Conservation (phyloP, 2,113 vertebrate species). For the Dascyllus trimaculatus region DNA sequence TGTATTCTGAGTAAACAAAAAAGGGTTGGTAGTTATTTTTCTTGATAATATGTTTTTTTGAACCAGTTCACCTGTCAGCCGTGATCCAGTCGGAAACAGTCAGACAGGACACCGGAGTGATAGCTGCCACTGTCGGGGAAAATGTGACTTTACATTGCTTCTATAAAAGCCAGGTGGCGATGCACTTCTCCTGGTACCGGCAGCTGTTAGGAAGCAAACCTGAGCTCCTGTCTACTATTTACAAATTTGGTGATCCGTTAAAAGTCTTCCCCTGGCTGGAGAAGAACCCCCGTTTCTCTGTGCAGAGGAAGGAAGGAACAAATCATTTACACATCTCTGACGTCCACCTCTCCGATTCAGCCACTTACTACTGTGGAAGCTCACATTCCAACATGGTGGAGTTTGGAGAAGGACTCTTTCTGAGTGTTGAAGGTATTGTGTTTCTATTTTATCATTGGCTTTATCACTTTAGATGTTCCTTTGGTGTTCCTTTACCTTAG, state of each 20-base stretch:
- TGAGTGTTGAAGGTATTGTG: conserved; percentile 69
- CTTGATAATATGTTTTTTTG: neutral
- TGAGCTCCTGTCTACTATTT: conserved; percentile 60
- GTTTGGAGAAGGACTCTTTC: conserved; percentile 69
- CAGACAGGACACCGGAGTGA: conserved; percentile 49
- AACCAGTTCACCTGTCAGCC: conserved; percentile 31
- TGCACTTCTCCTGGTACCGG: conserved; percentile 79
- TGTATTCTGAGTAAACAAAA: neutral
- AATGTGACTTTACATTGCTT: conserved; percentile 66
- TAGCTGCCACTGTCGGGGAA: conserved; percentile 38
- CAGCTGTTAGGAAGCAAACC: conserved; percentile 61
- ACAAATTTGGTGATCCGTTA: conserved; percentile 55
- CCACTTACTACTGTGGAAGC: conserved; percentile 75
- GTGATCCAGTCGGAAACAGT: conserved; percentile 7
- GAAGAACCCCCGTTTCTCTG: conserved; percentile 52
- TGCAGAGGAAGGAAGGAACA: conserved; percentile 27
- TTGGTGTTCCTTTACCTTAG: neutral
- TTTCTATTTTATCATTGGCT: neutral
- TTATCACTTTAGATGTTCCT: neutral
- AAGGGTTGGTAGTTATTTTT: neutral
- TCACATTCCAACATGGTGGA: conserved; percentile 70
- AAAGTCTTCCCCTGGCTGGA: conserved; percentile 44
- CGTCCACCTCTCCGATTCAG: conserved; percentile 62
- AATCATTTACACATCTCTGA: conserved; percentile 67
- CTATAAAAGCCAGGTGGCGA: conserved; percentile 53